Conservation (phyloP, 2,888 invertebrate species). For the Tetragonula carbonaria region DNA sequence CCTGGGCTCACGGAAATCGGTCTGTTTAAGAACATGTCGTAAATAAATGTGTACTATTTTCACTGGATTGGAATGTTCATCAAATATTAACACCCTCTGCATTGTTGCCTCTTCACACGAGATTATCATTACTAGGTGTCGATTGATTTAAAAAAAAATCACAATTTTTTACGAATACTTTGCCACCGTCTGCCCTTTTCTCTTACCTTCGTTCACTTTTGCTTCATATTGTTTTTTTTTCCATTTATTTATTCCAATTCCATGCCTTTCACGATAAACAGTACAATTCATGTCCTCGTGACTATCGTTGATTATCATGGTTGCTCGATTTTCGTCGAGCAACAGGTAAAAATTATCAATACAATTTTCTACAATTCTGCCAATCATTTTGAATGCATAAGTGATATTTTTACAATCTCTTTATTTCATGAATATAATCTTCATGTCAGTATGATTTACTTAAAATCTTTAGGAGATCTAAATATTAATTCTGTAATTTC, state of each 20-base stretch:
- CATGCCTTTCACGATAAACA: conserved; percentile 4
- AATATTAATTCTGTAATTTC: not conserved
- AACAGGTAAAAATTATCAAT: conserved; percentile 57
- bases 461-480: not conserved
- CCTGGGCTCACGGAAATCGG: conserved; percentile 80
- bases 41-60: conserved; percentile 58
- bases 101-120: not conserved
- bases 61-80: conserved; percentile 12
- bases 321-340: conserved; percentile 45
- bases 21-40: conserved; percentile 70
- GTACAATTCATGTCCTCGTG: not conserved
- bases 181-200: conserved; percentile 52
- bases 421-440: too few species aligned
- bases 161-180: conserved; percentile 16
- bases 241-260: conserved; percentile 3
- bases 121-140: not conserved
- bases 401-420: conserved; percentile 4
- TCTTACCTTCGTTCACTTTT: conserved; percentile 34
- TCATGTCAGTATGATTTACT: not conserved
- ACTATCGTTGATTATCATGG: not conserved
- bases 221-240: not conserved
- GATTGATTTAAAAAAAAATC: conserved; percentile 6
- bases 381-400: conserved; percentile 7
- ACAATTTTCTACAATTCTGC: not conserved
- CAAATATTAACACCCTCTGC: not conserved